phyloP scores from a whole-genome alignment of 2,797 vertebrate genomes.

The Hydrophis major region DNA sequence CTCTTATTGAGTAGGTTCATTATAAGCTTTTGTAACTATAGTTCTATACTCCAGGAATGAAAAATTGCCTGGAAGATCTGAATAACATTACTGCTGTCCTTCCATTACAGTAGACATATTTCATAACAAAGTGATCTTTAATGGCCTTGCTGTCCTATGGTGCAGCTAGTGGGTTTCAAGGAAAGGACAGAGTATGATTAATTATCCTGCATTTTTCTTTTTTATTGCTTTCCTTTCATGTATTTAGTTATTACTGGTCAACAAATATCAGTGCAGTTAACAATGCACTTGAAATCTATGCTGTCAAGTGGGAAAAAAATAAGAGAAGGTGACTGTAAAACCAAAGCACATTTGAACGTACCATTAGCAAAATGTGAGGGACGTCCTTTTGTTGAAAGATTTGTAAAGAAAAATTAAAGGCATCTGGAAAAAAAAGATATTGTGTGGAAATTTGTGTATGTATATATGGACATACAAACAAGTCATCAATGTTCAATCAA shows the following conservation, averaged over 20 bases:
- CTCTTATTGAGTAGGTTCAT: neutral
- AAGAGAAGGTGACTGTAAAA: slow-evolving; percentile 26
- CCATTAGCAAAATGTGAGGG: slow-evolving; percentile 27
- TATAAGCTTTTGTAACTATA: neutral
- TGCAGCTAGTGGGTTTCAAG: neutral
- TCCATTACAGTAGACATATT: neutral
- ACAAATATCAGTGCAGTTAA: slow-evolving; percentile 23
- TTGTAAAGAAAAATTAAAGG: slow-evolving; percentile 19
- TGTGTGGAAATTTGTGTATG: neutral
- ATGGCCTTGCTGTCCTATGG: neutral
- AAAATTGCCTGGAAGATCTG: neutral
- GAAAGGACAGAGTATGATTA: neutral
- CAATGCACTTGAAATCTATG: slow-evolving; percentile 4
- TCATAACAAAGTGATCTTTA: neutral
- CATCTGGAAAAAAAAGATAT: neutral
- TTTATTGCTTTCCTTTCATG: slow-evolving; percentile 2
- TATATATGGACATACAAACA: slow-evolving; percentile 10
- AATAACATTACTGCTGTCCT: neutral
- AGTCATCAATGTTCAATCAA: neutral
- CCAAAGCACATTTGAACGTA: slow-evolving; percentile 31
- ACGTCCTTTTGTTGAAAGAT: slow-evolving; percentile 16
- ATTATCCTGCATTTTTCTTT: neutral
- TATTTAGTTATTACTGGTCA: neutral
- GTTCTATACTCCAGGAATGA: neutral
- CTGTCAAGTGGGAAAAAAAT: slow-evolving; percentile 6